A percentile compares a stretch with the other conserved stretches of the same genome.
phyloP scores from a whole-genome alignment of 1,140 invertebrate genomes.

The Trichogramma pretiosum region DNA sequence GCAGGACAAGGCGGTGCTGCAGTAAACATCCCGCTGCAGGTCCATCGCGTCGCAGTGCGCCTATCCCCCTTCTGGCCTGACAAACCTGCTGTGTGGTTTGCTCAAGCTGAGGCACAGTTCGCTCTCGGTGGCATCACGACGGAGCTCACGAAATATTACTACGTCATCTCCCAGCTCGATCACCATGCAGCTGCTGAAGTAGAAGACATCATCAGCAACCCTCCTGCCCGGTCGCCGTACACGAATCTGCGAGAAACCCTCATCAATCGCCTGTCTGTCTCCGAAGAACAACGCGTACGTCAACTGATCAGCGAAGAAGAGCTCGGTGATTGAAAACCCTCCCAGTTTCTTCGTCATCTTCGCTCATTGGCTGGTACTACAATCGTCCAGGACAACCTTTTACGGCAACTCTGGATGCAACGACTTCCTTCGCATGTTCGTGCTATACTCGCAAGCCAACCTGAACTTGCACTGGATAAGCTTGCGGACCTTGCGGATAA shows the following conservation, averaged over 20 bases:
- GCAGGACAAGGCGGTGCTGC: too few species aligned
- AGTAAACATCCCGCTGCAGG: not conserved
- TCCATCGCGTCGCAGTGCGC: not conserved
- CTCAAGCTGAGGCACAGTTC: not conserved
- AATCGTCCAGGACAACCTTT: not conserved
- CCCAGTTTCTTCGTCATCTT: constrained; percentile 16
- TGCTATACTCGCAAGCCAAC: not conserved
- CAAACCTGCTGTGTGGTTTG: not conserved
- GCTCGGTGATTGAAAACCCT: constrained; percentile 21
- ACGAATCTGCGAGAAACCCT: not conserved
- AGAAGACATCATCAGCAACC: not conserved
- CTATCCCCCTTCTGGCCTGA: not conserved
- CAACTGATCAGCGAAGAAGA: constrained; percentile 26
- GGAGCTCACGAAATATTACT: not conserved
- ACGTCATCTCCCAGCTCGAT: not conserved
- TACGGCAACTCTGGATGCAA: not conserved
- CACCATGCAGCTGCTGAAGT: not conserved
- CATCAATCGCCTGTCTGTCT: not conserved
- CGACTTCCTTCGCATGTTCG: not conserved
- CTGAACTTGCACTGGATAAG: not conserved
- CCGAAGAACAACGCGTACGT: constrained; percentile 21
- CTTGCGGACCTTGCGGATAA: not conserved
- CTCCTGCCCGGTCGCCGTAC: not conserved
- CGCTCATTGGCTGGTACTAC: constrained; percentile 11
- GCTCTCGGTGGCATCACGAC: not conserved